phyloP scores from a whole-genome alignment of 2,797 vertebrate genomes.

The Neomorphus geoffroyi region DNA sequence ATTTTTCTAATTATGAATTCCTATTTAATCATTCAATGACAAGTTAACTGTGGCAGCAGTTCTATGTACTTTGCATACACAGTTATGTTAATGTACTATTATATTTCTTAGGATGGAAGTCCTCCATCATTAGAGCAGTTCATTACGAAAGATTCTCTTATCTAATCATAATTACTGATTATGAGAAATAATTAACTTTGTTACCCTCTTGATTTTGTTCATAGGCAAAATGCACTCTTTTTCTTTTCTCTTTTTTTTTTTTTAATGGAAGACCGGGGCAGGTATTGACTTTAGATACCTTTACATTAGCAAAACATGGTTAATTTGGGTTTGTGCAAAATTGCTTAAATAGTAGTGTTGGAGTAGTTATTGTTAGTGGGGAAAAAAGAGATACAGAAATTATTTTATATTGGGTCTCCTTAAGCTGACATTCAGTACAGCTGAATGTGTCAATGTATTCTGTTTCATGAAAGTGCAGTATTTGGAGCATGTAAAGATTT shows the following conservation, averaged over 20 bases:
- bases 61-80: conserved; percentile 82
- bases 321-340: not conserved
- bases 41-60: conserved; percentile 82
- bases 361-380: not conserved
- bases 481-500: conserved; percentile 14
- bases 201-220: conserved; percentile 80
- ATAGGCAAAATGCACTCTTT: conserved; percentile 41
- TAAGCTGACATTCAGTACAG: not conserved
- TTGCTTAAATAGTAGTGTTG: not conserved
- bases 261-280: not conserved
- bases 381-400: not conserved
- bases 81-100: conserved; percentile 90
- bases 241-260: not conserved
- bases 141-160: conserved; percentile 89
- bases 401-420: not conserved
- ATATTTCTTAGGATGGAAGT: conserved; percentile 82
- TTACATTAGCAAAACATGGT: not conserved
- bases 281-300: not conserved
- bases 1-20: conserved; percentile 97
- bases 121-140: conserved; percentile 88
- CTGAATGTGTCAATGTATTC: conserved; percentile 7
- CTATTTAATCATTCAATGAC: conserved; percentile 95
- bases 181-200: conserved; percentile 90
- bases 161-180: conserved; percentile 94
- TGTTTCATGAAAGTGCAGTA: not conserved